These are phyloP conservation scores for Pseudorhombus dupliciocellatus DNA, from an alignment of 2,113 vertebrate genomes.

Conservation along the genomic window DNA sequence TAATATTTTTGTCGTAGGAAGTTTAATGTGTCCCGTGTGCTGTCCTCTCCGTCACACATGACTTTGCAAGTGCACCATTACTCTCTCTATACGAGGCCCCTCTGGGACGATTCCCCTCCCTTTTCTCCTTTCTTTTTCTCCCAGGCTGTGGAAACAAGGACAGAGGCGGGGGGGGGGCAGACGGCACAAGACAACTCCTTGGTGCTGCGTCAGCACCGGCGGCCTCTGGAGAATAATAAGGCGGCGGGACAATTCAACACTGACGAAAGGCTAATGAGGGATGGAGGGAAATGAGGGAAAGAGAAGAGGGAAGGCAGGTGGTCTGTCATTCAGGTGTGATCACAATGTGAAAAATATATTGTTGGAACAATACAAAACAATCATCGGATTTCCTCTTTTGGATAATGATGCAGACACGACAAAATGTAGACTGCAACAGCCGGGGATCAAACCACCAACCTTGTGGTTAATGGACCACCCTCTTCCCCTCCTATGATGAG, in stretches of 20 bases:
- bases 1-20: constrained; percentile 21
- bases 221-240: constrained; percentile 60
- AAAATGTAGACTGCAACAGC: no score
- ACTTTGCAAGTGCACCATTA: constrained; percentile 18
- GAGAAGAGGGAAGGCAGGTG: constrained; percentile 5
- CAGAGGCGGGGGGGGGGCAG: constrained; percentile 10
- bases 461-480: no score
- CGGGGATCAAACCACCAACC: no score
- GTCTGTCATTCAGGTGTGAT: constrained; percentile 37
- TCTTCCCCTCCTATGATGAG: no score
- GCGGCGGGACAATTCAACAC: constrained; percentile 61
- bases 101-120: constrained; percentile 5
- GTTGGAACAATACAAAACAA: no score
- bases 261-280: constrained; percentile 58
- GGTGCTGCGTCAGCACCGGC: constrained; percentile 62
- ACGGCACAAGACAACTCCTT: constrained; percentile 39
- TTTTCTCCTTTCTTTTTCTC: constrained; percentile 17
- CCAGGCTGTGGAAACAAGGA: constrained; percentile 16
- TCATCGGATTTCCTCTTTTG: no score
- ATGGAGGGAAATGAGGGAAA: constrained; percentile 42
- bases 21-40: constrained; percentile 21
- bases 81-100: not conserved
- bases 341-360: constrained; percentile 5
- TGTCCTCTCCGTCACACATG: no score
- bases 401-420: no score